These are phyloP conservation scores for Delia radicum DNA, from an alignment of 1,140 invertebrate genomes.

Conservation along the genomic window DNA sequence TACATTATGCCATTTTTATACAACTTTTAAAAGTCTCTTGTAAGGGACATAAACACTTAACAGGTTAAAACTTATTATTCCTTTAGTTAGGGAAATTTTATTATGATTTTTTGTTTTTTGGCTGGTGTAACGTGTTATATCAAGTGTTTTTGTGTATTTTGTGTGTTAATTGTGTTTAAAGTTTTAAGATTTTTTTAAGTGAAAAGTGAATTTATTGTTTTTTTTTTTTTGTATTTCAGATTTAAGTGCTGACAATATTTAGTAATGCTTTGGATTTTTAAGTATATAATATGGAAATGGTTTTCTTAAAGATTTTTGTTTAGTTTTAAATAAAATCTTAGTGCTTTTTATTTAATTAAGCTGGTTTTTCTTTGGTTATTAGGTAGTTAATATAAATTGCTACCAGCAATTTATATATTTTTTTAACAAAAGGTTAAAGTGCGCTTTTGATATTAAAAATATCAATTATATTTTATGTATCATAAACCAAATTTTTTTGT, in stretches of 20 bases:
- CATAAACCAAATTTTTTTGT: not conserved
- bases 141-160: not conserved
- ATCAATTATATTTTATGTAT: not conserved
- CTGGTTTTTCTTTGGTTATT: too few relatives aligned
- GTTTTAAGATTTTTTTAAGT: not conserved
- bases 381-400: too few relatives aligned
- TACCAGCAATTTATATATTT: not conserved
- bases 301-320: not conserved
- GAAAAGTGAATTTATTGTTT: not conserved
- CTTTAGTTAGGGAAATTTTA: not conserved
- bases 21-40: too few relatives aligned
- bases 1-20: too few relatives aligned
- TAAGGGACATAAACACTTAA: too few relatives aligned
- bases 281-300: not conserved
- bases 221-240: not conserved
- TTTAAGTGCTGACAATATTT: not conserved
- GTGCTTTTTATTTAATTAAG: not conserved
- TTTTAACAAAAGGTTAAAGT: not conserved
- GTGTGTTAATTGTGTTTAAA: too few relatives aligned
- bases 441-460: not conserved
- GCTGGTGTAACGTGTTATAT: not conserved
- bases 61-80: too few relatives aligned
- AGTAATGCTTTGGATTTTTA: not conserved
- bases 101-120: not conserved
- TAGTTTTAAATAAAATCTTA: not conserved